Evolutionary conservation across 1,140 invertebrate genomes (phyloP).

Genomic region (Drosophila paulistorum): DNA sequence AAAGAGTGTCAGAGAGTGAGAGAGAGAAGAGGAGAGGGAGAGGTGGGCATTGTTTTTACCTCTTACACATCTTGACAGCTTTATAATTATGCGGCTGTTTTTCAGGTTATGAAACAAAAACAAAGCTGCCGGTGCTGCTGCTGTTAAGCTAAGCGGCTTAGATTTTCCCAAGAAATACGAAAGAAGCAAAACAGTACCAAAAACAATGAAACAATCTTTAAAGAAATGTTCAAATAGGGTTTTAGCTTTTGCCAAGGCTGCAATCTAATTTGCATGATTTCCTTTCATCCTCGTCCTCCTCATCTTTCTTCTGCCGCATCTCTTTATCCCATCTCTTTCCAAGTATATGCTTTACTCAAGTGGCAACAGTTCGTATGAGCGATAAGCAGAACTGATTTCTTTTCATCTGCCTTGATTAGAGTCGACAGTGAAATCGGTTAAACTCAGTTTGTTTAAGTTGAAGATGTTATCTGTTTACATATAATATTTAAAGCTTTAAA

Average conservation of each 20-base stretch:
- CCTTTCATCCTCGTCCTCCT: background rate
- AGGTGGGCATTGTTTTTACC: background rate
- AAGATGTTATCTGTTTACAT: too few species aligned
- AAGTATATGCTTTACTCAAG: background rate
- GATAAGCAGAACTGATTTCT: constrained; percentile 1
- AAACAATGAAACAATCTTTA: constrained; percentile 15
- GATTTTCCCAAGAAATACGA: constrained; percentile 20
- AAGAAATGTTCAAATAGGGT: background rate
- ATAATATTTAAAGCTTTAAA: too few species aligned
- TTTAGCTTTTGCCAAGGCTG: background rate
- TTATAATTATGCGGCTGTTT: constrained; percentile 57
- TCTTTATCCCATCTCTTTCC: background rate
- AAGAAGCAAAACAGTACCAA: constrained; percentile 7
- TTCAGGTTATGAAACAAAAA: constrained; percentile 9
- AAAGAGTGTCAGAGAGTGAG: background rate
- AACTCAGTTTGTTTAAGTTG: background rate
- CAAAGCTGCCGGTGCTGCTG: background rate
- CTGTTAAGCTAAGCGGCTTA: constrained; percentile 9
- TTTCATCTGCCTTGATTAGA: constrained; percentile 1
- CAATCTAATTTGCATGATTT: constrained; percentile 14
- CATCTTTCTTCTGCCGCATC: background rate
- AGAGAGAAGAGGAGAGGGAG: background rate
- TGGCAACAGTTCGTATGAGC: constrained; percentile 1
- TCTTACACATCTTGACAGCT: constrained; percentile 50
- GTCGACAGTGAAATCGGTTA: constrained; percentile 1